Percentiles rank a stretch among this genome's conserved stretches.
Evolutionary conservation across 2,888 invertebrate genomes (phyloP).

Genomic region (Perizoma flavofasciatum): DNA sequence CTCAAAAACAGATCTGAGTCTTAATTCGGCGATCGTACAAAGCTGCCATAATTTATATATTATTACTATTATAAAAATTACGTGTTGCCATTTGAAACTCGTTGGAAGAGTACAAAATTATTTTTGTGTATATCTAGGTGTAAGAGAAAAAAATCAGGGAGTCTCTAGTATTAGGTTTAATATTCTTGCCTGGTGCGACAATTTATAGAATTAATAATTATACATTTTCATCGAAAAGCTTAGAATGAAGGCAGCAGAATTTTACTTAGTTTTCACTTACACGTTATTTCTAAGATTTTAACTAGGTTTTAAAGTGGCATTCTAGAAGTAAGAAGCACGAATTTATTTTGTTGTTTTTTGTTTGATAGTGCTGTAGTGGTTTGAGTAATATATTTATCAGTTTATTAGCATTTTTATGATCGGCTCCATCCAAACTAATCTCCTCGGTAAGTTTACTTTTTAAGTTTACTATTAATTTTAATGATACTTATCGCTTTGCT

Average conservation of each 20-base stretch:
- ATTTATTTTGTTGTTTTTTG: constrained; percentile 81
- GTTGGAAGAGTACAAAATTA: constrained; percentile 83
- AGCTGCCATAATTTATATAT: constrained; percentile 68
- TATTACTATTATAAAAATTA: constrained; percentile 48
- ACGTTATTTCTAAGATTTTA: constrained; percentile 42
- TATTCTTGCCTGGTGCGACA: constrained; percentile 77
- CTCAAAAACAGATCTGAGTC: constrained; percentile 25
- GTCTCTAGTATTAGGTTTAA: constrained; percentile 74
- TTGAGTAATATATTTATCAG: constrained; percentile 71
- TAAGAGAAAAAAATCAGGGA: constrained; percentile 83
- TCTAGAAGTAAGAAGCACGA: constrained; percentile 79
- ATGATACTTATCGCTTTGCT: constrained; percentile 60
- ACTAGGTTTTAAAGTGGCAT: constrained; percentile 65
- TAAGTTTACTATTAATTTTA: constrained; percentile 43
- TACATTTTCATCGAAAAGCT: constrained; percentile 51
- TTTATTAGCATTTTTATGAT: constrained; percentile 58
- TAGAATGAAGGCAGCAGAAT: constrained; percentile 43
- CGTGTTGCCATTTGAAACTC: constrained; percentile 80
- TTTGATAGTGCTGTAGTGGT: constrained; percentile 68
- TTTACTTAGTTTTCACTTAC: constrained; percentile 35
- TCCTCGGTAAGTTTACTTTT: constrained; percentile 45
- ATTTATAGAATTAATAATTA: constrained; percentile 56
- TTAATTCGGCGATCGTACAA: constrained; percentile 64
- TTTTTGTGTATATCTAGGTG: constrained; percentile 80
- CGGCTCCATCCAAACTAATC: constrained; percentile 66